These are phyloP conservation scores for Actenoides lindsayi DNA, from an alignment of 2,113 vertebrate species.

Conservation along the genomic window DNA sequence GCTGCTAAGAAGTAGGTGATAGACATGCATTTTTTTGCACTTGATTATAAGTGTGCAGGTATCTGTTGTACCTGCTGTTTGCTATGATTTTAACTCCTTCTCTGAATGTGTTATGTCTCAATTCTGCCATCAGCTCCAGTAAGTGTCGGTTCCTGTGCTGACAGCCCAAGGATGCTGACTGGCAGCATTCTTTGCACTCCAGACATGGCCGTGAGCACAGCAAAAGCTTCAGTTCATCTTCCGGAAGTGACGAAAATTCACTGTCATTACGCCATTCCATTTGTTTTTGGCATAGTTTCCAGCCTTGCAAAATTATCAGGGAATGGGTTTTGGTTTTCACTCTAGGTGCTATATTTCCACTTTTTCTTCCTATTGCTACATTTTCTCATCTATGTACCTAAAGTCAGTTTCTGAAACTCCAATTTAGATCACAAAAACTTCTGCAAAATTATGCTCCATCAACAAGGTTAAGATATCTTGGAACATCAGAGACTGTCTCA, in stretches of 20 bases:
- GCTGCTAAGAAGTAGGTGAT: background rate
- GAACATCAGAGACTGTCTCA: background rate
- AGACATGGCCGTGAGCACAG: background rate
- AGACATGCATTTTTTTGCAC: conserved; percentile 14
- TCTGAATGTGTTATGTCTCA: background rate
- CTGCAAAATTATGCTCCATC: background rate
- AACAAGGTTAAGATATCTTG: background rate
- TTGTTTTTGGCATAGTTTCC: conserved; percentile 5
- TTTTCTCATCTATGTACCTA: background rate
- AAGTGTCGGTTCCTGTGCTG: background rate
- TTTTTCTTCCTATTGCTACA: background rate
- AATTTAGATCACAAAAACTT: background rate
- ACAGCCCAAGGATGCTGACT: background rate
- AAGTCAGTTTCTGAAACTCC: background rate
- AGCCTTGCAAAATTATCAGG: background rate
- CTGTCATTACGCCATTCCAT: background rate
- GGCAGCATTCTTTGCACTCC: conserved; percentile 11
- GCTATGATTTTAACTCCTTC: conserved; percentile 3
- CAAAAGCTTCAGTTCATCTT: background rate
- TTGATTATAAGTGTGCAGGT: conserved; percentile 5
- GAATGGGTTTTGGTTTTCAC: background rate
- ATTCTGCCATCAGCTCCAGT: background rate
- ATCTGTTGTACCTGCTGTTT: conserved; percentile 48
- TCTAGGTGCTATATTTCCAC: background rate
- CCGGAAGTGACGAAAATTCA: conserved; percentile 33